Conservation (phyloP, 2,888 invertebrate species). For the Diarsia mendica region DNA sequence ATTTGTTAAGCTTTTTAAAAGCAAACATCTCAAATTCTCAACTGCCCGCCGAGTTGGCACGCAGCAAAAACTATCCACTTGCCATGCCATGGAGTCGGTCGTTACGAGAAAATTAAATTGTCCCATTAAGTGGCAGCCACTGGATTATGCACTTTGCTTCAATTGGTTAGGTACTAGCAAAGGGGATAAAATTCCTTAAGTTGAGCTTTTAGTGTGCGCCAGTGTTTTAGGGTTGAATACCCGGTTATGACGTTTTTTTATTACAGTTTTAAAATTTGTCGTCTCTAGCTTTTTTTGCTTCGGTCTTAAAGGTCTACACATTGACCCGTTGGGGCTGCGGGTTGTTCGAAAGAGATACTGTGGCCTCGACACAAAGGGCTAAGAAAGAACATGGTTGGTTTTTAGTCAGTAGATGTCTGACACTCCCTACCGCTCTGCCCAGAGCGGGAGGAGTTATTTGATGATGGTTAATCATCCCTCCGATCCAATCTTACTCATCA, state of each 20-base stretch:
- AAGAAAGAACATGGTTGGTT: too few species aligned
- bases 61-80: constrained; percentile 70
- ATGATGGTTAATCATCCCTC: too few species aligned
- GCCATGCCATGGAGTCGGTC: constrained; percentile 71
- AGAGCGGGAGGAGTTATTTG: too few species aligned
- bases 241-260: constrained; percentile 19
- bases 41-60: constrained; percentile 65
- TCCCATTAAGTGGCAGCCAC: constrained; percentile 79
- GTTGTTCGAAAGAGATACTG: too few species aligned
- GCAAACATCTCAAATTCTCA: constrained; percentile 40
- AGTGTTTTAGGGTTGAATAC: constrained; percentile 44
- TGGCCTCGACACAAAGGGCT: too few species aligned
- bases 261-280: neutral
- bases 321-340: too few species aligned
- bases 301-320: neutral
- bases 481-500: too few species aligned
- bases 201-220: constrained; percentile 54
- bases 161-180: constrained; percentile 69
- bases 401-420: too few species aligned
- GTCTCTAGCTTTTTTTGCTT: neutral
- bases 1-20: constrained; percentile 61
- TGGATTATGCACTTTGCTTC: constrained; percentile 73
- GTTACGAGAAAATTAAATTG: constrained; percentile 85
- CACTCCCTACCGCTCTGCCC: too few species aligned
- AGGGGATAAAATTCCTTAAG: constrained; percentile 63